phyloP scores from a whole-genome alignment of 1,140 invertebrate genomes.

The Procambarus clarkii region DNA sequence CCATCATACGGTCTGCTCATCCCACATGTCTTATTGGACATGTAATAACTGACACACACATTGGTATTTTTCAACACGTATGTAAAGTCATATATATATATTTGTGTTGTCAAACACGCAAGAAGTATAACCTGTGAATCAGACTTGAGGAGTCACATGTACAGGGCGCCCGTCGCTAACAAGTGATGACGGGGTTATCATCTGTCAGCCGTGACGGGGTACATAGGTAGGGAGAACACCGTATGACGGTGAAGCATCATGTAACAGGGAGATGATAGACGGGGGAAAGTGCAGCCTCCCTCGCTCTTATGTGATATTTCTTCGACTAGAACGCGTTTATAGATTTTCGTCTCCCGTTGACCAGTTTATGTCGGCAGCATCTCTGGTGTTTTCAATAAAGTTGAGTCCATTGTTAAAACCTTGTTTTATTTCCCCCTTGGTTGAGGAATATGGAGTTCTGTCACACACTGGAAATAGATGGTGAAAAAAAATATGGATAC shows the following conservation, averaged over 20 bases:
- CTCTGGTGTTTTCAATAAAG: conserved; percentile 65
- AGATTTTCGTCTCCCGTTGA: conserved; percentile 12
- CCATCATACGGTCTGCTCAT: background rate
- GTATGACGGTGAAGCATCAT: background rate
- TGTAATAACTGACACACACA: too few species aligned
- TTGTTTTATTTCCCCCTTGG: background rate
- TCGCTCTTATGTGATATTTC: conserved; percentile 56
- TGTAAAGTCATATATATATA: too few species aligned
- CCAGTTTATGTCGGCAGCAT: conserved; percentile 5
- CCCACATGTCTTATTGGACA: background rate
- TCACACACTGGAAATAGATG: background rate
- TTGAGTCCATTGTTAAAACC: conserved; percentile 52
- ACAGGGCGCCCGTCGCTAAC: background rate
- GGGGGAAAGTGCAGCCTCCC: background rate
- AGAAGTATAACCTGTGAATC: too few species aligned
- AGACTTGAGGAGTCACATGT: too few species aligned
- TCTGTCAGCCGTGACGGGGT: background rate
- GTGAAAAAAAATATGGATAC: background rate
- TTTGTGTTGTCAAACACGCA: too few species aligned
- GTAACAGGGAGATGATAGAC: background rate
- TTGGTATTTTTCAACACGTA: too few species aligned
- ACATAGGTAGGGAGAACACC: background rate
- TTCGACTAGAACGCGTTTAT: conserved; percentile 28
- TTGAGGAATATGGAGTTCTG: too few species aligned
- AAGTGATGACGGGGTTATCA: background rate